Base-by-base conservation (phyloP, 2,888 invertebrate genomes). In the Perizoma flavofasciatum region DNA sequence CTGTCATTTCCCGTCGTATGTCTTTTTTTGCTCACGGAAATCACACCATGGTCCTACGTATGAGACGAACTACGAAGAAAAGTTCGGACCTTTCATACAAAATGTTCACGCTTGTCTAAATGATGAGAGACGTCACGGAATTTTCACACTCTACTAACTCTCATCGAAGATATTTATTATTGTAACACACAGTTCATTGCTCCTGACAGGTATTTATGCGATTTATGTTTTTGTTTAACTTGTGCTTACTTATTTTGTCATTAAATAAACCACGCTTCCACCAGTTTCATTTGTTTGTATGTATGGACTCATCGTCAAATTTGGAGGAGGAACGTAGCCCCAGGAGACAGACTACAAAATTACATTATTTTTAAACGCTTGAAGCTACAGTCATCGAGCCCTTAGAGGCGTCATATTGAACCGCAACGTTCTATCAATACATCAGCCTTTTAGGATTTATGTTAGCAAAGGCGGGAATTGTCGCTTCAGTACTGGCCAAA, bases 1-100 rank as follows among this genome's bases (percentile, higher is more conserved):
- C 86, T 84, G 81, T 83, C 78, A 86, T 90, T 89, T 89, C 87
- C 87, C 82, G 84, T 83, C 82, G 78, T 88, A 82, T 80, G 82
- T 88, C 78, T 85, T 81, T 83, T 87, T 86, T 84, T 82, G 76
- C 75, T 70, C 79, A 79, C 82, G 82, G 83, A 86, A 87, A 85
- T 88, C 83, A 85, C 82, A 85, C 84, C 89, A 90, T 90, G 89
- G 82, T 74, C 72, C 66, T 68, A 75, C 64, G 71, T 70, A 71
- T 72, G 22, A 2, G 22, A 73, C 59, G 55, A 57, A 52, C 43
- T 72, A 72, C 69, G 69, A 67, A 72, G 73, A 73, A 66, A 71
- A 73, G 61, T 72, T 78, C 65, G 70, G 74, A 74, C 73, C 65
- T 73, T 73, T 69, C 71, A 67, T 66, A 72, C 65, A 69, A 74